Evolutionary conservation across 2,113 vertebrate genomes (phyloP), one percentile per base, ranked within the genome.

Genomic region (Sphaerodactylus townsendi): DNA sequence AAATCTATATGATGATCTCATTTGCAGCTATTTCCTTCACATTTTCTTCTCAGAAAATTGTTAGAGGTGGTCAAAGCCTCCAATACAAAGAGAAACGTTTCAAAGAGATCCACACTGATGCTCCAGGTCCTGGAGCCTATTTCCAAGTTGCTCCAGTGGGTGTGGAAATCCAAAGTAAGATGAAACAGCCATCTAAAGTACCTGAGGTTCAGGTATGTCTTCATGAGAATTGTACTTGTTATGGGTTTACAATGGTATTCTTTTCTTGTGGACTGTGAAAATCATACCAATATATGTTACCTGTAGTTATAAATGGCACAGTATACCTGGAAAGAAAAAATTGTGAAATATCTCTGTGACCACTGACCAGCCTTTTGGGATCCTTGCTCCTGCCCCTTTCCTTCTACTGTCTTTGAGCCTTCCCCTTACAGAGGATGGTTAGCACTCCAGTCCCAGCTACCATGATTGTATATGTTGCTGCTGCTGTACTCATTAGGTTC

Each of bases 61-160:
- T 94, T 77, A 93, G 93, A 78, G 96, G 97, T 85, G 96, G 95
- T 13, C 70, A 85, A 46, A 97, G 95, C 95, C 94, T 97, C 41
- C 94, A 96, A 93, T 96, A 95, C 93, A 95, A 93, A 88, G 96
- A 97, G 69, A 90, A 91, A 84, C 92, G 94, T 65, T 98, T 98
- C 92, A 91, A 94, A 79, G 95, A 95, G 25, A 46, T 73, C 37
- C n/a, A 35, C 46, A 91, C 94, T 21, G 85, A 94, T 85, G 88
- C 87, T 53, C 96, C 96, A 25, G 97, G 97, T 81, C 97, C 97
- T 28, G 96, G 95, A 85, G 93, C 94, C 69, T 97, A 97, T 85
- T 41, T 94, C 77, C 86, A 91, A 5, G 69, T 23, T 82, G 87
- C 81, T 85, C 65, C 62, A 48, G 73, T 83, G 50, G 83, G 83